Base-by-base conservation (phyloP, 2,888 invertebrate genomes). In the Hypena proboscidalis region DNA sequence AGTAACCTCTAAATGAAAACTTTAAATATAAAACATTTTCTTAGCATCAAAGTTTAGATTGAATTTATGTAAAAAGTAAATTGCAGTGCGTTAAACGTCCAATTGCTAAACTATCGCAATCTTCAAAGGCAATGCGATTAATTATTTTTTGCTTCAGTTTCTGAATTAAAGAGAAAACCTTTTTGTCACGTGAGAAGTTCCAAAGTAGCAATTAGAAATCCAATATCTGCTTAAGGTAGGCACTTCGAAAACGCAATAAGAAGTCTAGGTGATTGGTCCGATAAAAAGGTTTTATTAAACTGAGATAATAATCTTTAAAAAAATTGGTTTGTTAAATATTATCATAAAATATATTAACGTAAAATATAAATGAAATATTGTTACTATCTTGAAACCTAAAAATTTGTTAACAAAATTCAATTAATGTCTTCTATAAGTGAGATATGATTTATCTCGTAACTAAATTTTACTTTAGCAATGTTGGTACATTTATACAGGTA, bases 31-130 rank as follows among this genome's bases (percentile, higher is more conserved):
- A 52, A 57, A 2, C 53, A 42, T 53, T 47, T 46, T 36, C 39
- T 27, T 58, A 36, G 25, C 55, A 63, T 63, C 40, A 25, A 57
- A 61, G 39, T 60, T 56, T 46, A 49, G 20, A 60, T 65, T 52
- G 41, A 61, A 44, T 61, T 65, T 43, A 17, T 32, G 10, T 32
- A 46, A 56, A 60, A 64, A 51, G 31, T 23, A 25, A 43, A 46
- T 56, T 52, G 41, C 33, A 44, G 23, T 29, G 38, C 41, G 33
- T 21, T 31, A 49, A 41, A 27, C 11, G 15, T 4, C 26, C 27
- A 14, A 25, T 46, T 41, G 19, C 21, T 41, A 25, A 52, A 40
- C 33, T 34, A 41, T 58, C 13, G 22, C 17, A 23, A 38, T 30
- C 39, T 42, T 40, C 26, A 54, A 45, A 38, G n/a, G 8, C 2